Base-by-base conservation (phyloP, 1,140 invertebrate genomes). In the Catajapyx aquilonaris region DNA sequence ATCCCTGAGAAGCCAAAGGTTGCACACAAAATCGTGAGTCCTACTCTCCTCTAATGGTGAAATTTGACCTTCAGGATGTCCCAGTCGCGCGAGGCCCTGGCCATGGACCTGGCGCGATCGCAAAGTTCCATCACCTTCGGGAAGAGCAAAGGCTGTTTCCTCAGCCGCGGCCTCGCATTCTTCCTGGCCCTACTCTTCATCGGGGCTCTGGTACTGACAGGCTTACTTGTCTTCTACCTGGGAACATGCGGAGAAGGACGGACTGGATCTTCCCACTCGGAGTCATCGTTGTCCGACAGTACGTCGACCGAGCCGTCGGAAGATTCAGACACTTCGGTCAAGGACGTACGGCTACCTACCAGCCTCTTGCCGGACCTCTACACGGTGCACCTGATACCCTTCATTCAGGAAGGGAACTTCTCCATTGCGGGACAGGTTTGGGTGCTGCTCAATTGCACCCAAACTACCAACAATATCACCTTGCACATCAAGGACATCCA, bases 361-460 rank as follows among this genome's bases (percentile, higher is more conserved):
- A 63, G 65, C 28, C 56, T 83, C 0, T 51, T 63, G 13, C 78
- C 78, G 0, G 52, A 73, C 16, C 66, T 62, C 3, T 83, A 85
- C 46, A 64, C 71, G 35, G 50, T 83, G 2, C 64, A 66, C 43
- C 48, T 83, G 22, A 66, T 71, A 19, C 79, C 79, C 0, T 74
- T 73, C 43, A 66, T 81, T 28, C 44, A 50, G 5, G 35, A 44
- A 32, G 47, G 39, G 1, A 83, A 83, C 49, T 83, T 81, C 44
- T 80, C 74, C 4, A 79, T 81, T 46, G 51, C 69, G 20, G 80
- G 80, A 25, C 66, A 72, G 56, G 69, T 80, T 20, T 64, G 60
- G 43, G 73, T 83, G 42, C 44, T 68, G 2, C 52, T 88, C 9
- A 65, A 68, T 31, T 71, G 74, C 0, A 61, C 66, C 5, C 58